These are phyloP conservation scores for Molothrus ater DNA, from an alignment of 2,797 vertebrate genomes.

Conservation along the genomic window DNA sequence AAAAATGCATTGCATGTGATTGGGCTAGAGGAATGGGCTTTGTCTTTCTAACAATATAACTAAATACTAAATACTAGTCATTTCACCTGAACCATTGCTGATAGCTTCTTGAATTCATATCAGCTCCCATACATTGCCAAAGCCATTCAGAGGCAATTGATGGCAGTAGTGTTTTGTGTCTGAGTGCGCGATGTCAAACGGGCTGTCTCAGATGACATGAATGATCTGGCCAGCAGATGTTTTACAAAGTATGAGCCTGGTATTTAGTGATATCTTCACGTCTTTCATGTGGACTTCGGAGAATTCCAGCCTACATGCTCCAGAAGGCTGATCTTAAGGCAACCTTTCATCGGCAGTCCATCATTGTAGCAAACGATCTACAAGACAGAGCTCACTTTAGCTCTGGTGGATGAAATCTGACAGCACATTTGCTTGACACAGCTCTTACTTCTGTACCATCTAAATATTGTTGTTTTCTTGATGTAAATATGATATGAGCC, in stretches of 20 bases:
- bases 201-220: constrained; percentile 2
- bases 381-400: background rate
- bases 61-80: background rate
- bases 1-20: background rate
- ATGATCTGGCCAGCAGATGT: constrained; percentile 59
- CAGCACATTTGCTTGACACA: background rate
- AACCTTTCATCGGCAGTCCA: constrained; percentile 34
- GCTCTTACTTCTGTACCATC: background rate
- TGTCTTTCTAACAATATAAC: background rate
- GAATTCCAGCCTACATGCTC: constrained; percentile 44
- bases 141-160: background rate
- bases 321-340: constrained; percentile 38
- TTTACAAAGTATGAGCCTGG: constrained; percentile 12
- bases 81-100: background rate
- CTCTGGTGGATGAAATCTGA: constrained; percentile 36
- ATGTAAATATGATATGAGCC: background rate
- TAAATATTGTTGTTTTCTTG: background rate
- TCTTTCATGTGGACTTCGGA: constrained; percentile 62
- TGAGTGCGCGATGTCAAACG: background rate
- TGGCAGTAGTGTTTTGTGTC: background rate
- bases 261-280: constrained; percentile 32
- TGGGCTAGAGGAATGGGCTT: background rate
- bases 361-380: background rate
- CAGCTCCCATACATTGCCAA: background rate
- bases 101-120: background rate